A percentile compares a stretch with the other conserved stretches of the same genome.
phyloP scores from a whole-genome alignment of 2,797 vertebrate genomes.

The Uromys caudimaculatus region DNA sequence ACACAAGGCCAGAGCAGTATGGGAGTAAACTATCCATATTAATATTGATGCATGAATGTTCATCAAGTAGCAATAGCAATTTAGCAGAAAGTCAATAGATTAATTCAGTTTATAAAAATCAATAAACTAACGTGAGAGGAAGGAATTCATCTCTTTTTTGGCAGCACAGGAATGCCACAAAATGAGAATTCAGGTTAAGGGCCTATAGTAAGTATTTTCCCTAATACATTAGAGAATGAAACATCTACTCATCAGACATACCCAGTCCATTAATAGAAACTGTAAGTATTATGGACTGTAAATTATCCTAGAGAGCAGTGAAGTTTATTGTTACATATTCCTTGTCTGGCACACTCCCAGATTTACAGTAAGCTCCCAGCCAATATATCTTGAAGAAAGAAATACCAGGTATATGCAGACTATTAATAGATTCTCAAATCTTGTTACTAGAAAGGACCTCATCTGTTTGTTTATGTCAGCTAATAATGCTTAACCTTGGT shows the following conservation, averaged over 20 bases:
- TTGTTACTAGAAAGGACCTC: not conserved
- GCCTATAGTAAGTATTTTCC: not conserved
- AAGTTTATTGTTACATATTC: not conserved
- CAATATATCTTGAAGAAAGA: slow-evolving; percentile 21
- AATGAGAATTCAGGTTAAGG: not conserved
- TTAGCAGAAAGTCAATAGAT: not conserved
- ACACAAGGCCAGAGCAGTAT: not conserved
- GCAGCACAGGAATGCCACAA: not conserved
- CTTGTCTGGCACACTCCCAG: not conserved
- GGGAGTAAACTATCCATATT: not conserved
- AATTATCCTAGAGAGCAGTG: not conserved
- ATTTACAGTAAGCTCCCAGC: not conserved
- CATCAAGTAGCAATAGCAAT: not conserved
- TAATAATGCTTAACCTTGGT: slow-evolving; percentile 18
- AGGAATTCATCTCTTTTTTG: not conserved
- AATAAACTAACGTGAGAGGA: not conserved
- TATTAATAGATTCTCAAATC: not conserved
- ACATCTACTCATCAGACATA: not conserved
- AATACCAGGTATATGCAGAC: not conserved
- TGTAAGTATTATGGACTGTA: not conserved
- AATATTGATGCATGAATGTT: not conserved
- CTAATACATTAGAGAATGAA: not conserved
- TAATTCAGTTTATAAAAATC: not conserved
- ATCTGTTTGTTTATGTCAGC: not conserved
- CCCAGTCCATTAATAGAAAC: not conserved